These are phyloP conservation scores for Sarotherodon lohbergeri DNA, from an alignment of 2,113 vertebrate species.

Conservation along the genomic window DNA sequence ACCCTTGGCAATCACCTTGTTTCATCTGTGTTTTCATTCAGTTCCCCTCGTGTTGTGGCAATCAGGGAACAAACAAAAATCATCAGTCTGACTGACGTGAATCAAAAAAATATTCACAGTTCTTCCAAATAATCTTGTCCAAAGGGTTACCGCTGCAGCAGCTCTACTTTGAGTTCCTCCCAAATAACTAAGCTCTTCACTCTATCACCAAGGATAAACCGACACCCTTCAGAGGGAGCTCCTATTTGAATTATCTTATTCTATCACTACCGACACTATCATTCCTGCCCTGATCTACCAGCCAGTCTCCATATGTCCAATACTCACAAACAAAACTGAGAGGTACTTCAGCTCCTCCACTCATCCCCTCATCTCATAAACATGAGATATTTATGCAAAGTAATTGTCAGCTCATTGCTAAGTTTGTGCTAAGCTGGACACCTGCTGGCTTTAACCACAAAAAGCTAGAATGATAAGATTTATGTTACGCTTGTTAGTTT, in stretches of 20 bases:
- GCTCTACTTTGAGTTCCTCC: neutral
- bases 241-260: neutral
- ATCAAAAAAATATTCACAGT: neutral
- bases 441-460: neutral
- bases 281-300: neutral
- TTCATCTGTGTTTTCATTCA: neutral
- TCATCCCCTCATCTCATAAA: neutral
- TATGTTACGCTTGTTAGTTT: neutral
- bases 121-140: neutral
- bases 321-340: neutral
- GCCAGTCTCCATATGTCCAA: neutral
- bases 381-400: neutral
- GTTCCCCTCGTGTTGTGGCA: neutral
- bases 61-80: neutral
- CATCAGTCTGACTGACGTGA: neutral
- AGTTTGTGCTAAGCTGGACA: neutral
- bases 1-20: neutral
- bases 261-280: neutral
- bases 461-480: neutral
- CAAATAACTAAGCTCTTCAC: neutral
- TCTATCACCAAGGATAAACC: neutral
- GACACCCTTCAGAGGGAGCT: neutral
- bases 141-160: neutral
- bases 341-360: neutral
- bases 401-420: neutral